Base-by-base conservation (phyloP, 2,888 invertebrate species). In the Drosophila subquinaria region DNA sequence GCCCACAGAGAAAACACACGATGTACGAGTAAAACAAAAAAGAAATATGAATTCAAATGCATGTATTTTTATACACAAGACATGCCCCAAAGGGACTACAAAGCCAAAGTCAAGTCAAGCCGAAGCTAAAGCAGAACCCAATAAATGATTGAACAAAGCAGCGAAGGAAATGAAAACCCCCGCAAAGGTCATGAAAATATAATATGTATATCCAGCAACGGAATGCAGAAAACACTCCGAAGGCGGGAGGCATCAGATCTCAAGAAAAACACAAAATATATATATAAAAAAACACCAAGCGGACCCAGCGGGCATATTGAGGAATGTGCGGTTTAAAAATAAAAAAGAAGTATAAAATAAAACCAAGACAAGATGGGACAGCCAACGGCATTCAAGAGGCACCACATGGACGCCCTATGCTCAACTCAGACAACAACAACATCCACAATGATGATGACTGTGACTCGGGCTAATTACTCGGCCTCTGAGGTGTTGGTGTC, bases 61-160 rank as follows among this genome's bases (percentile, higher is more conserved):
- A 60, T 76, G 70, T 83, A 83, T 81, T 82, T 80, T 60, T 69
- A 69, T 76, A 81, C 73, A 76, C 73, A 76, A 69, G 69, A 81
- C 69, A 76, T 84, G 78, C 85, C 86, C 90, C 86, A 74, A 75
- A 81, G 86, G 89, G 73, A 82, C 82, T 73, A 70, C 78, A 78
- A 71, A 81, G 71, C 65, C 74, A 64, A 69, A 70, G 72, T 59
- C 67, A 73, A 82, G 64, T 64, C 74, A 73, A 79, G 67, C 64
- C 48, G 56, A 69, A 68, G 62, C 20, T 4, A 30, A 4, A 10
- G 36, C 43, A 20, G 59, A 5, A 10, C 56, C 55, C 88, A 89
- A 89, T 89, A 89, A 89, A 88, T 89, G 89, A 86, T 86, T 89
- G 88, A 85, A 89, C 88, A 88, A 89, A 82, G 77, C 74, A 76